Percentiles rank a stretch among this genome's conserved stretches.
phyloP scores from a whole-genome alignment of 2,797 vertebrate species.

The Halcyon leucocephala region DNA sequence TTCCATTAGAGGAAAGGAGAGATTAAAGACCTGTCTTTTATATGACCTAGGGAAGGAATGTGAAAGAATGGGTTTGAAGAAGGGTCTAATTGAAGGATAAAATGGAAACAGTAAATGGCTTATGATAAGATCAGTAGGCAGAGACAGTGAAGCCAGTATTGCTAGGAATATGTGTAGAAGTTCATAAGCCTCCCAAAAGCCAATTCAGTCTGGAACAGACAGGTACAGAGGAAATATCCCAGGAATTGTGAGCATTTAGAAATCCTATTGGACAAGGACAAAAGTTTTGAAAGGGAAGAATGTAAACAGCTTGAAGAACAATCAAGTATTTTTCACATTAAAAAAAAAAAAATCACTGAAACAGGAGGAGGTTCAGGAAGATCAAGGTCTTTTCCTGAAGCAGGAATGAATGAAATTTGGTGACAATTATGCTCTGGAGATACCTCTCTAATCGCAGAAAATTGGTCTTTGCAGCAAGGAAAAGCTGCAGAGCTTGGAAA shows the following conservation, averaged over 20 bases:
- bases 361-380: not conserved
- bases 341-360: not conserved
- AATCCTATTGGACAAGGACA: slow-evolving; percentile 6
- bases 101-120: slow-evolving; percentile 18
- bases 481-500: not conserved
- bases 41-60: slow-evolving; percentile 37
- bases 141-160: not conserved
- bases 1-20: slow-evolving; percentile 52
- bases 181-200: not conserved
- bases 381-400: not conserved
- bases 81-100: slow-evolving; percentile 56
- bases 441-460: not conserved
- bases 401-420: not conserved
- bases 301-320: not conserved
- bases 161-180: not conserved
- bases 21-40: slow-evolving; percentile 66
- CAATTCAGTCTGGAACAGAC: not conserved
- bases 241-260: slow-evolving; percentile 22
- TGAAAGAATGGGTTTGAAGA: slow-evolving; percentile 47
- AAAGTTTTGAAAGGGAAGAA: not conserved
- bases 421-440: not conserved
- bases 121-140: slow-evolving; percentile 23
- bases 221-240: not conserved
- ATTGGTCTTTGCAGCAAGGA: not conserved
- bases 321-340: not conserved